Percentiles rank a stretch among this genome's conserved stretches.
Conservation (phyloP, 2,113 vertebrate genomes). For the Excalfactoria chinensis region DNA sequence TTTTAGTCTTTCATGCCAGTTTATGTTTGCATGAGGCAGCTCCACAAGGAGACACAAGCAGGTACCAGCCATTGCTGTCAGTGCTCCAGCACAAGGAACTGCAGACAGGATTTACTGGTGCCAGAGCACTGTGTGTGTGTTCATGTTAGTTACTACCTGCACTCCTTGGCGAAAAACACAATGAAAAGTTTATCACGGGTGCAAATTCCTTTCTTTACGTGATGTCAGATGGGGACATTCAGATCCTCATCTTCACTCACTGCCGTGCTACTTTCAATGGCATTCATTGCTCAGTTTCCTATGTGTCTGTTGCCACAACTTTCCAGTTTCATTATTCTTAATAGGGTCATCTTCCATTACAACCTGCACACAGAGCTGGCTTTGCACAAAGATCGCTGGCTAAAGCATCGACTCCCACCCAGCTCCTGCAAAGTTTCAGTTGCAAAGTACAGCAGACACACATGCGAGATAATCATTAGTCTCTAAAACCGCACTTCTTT, state of each 20-base stretch:
- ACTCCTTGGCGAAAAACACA: neutral
- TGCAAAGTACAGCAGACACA: neutral
- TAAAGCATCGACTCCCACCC: neutral
- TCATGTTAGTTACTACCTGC: neutral
- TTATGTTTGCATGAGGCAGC: neutral
- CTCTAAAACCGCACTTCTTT: neutral
- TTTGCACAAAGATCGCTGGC: neutral
- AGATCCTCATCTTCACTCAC: neutral
- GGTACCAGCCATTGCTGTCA: neutral
- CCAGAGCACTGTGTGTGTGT: neutral
- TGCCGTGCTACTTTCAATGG: neutral
- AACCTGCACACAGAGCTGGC: too few species aligned
- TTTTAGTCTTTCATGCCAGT: neutral
- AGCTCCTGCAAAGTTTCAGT: neutral
- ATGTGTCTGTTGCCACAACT: neutral
- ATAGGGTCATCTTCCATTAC: neutral
- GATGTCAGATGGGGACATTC: neutral
- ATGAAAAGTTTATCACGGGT: neutral
- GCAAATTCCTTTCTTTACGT: neutral
- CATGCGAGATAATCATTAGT: neutral
- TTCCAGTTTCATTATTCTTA: neutral
- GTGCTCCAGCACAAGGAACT: accelerated
- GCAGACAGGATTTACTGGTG: neutral
- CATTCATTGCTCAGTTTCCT: neutral
- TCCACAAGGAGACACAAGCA: neutral